Evolutionary conservation across 2,888 invertebrate genomes (phyloP), one percentile per base, ranked within the genome.

Genomic region (Pyrrhosoma nymphula): DNA sequence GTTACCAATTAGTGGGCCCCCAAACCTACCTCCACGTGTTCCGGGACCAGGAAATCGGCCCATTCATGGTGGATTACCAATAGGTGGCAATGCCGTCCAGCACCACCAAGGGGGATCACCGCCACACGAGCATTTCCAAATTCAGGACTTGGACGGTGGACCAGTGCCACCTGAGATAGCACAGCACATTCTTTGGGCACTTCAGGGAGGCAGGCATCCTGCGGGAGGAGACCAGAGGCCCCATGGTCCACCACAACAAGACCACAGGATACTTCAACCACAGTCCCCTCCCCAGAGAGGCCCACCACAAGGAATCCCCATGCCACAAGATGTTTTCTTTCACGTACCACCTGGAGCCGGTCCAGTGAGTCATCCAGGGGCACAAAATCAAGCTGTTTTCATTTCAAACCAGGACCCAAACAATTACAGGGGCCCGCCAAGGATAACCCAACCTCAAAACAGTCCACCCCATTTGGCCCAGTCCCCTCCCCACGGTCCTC

Each of bases 281-380:
- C 82, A 82, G 18, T 35, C 82, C 16, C 89, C 89, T 16, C 56
- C 89, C 4, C 56, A 3, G 8, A 89, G 89, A 55, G 89, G 47
- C 16, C n/a, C 89, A 55, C 35, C 35, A 2, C 93, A 60, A 55
- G 16, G 93, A 75, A 47, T 39, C 30, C 20, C 47, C 26, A 6
- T 26, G n/a, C 93, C 93, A 26, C 93, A 93, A n/a, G 69, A 93
- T 10, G 93, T 93, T 39, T 93, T 93, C 93, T 93, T 93, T 18
- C 93, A 93, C 47, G n/a, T 93, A 0, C 93, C 93, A 47, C 8
- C 69, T n/a, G 93, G 75, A 47, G 16, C 47, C 18, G 93, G 93
- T n/a, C 89, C 89, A 55, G 55, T 55, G 35, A 63, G 20, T 12
- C 93, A 39, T 63, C 63, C 69, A 26, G 35, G 47, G 55, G 93